These are phyloP conservation scores for Elephas maximus DNA, from an alignment of 2,113 vertebrate genomes.

Conservation along the genomic window DNA sequence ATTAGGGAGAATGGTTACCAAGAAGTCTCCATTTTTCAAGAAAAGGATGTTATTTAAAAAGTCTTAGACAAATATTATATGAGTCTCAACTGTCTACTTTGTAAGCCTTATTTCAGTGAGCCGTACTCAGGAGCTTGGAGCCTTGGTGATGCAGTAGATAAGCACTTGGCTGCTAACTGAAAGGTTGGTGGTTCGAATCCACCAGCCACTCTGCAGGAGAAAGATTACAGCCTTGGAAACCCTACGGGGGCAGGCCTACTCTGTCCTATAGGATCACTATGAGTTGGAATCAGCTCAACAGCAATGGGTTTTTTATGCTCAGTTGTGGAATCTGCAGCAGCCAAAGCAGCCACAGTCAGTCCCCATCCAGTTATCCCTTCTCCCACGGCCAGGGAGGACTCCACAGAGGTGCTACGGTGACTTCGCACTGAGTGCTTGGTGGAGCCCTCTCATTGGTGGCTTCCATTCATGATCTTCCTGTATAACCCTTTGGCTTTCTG, in stretches of 20 bases:
- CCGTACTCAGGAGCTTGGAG: too few species aligned
- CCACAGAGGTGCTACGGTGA: neutral
- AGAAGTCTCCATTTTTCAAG: constrained; percentile 67
- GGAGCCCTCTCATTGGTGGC: too few species aligned
- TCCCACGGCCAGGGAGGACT: neutral
- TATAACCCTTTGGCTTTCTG: neutral
- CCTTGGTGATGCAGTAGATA: too few species aligned
- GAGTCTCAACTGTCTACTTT: neutral
- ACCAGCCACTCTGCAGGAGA: neutral
- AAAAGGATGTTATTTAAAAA: constrained; percentile 56
- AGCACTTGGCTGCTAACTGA: neutral
- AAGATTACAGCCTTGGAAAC: neutral
- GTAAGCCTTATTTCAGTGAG: neutral
- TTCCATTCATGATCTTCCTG: fast-evolving
- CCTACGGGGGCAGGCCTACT: neutral
- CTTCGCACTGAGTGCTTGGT: neutral
- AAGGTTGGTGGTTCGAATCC: neutral
- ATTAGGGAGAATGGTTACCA: constrained; percentile 44
- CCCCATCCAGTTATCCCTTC: neutral
- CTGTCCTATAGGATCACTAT: neutral
- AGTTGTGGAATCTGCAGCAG: neutral
- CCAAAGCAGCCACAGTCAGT: neutral
- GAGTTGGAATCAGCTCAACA: neutral
- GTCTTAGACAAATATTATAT: neutral
- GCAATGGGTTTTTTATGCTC: neutral